Evolutionary conservation across 2,113 vertebrate species (phyloP).

Genomic region (Hippolais icterina): DNA sequence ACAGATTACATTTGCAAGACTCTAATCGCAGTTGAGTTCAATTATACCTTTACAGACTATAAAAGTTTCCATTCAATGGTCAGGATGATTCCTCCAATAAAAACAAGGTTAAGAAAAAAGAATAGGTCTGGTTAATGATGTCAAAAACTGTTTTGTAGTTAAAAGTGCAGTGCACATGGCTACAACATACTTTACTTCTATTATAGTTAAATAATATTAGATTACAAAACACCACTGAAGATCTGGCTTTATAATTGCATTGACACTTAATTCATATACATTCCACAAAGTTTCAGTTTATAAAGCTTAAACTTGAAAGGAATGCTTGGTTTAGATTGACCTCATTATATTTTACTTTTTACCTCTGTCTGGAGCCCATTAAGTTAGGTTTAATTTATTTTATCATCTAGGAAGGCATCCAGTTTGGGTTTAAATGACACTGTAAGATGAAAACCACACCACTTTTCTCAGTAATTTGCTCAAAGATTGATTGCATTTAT

Average conservation of each 20-base stretch:
- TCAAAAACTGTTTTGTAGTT: background rate
- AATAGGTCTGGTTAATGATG: background rate
- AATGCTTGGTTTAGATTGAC: background rate
- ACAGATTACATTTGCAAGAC: background rate
- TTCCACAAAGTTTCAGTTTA: background rate
- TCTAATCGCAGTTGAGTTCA: background rate
- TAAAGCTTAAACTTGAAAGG: background rate
- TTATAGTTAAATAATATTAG: background rate
- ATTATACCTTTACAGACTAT: background rate
- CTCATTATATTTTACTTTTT: background rate
- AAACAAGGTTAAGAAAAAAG: background rate
- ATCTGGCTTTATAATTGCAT: background rate
- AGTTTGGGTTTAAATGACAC: background rate
- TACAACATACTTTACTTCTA: background rate
- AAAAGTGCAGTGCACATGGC: background rate
- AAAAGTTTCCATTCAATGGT: background rate
- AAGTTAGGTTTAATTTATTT: background rate
- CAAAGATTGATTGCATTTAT: background rate
- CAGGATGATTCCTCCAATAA: background rate
- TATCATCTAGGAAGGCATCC: background rate
- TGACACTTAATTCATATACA: background rate
- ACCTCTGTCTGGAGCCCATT: background rate
- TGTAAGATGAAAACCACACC: background rate
- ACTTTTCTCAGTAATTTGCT: background rate
- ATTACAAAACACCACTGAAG: background rate